Conservation (phyloP, 2,113 vertebrate genomes). For the Alethe diademata region DNA sequence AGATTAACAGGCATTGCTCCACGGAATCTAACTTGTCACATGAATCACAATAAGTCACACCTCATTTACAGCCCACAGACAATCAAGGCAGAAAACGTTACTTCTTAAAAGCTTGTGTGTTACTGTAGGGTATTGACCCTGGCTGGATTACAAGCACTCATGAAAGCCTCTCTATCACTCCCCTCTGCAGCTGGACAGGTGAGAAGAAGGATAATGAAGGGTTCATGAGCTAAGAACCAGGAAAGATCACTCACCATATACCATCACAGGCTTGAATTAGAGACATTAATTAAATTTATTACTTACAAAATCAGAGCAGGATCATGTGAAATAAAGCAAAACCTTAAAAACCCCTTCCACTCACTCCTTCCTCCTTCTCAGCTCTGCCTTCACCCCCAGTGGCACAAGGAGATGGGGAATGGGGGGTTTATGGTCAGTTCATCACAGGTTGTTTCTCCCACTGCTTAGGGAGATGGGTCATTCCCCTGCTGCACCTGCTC, state of each 20-base stretch:
- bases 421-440: not conserved
- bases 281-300: not conserved
- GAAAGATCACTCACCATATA: not conserved
- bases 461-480: not conserved
- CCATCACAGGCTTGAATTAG: not conserved
- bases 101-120: not conserved
- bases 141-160: not conserved
- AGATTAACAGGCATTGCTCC: not conserved
- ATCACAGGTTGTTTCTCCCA: not conserved
- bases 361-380: not conserved
- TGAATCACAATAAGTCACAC: not conserved
- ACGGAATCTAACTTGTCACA: not conserved
- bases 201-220: not conserved
- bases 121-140: not conserved
- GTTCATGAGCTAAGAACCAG: fast-evolving
- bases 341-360: not conserved
- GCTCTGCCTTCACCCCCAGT: not conserved
- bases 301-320: not conserved
- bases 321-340: not conserved
- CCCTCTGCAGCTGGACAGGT: not conserved
- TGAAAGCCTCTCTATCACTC: not conserved
- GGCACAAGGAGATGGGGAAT: not conserved
- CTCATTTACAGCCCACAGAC: not conserved
- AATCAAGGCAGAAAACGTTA: not conserved
- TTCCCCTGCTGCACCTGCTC: not conserved